Conservation (phyloP, 2,797 vertebrate species). For the Eidolon dupreanum region DNA sequence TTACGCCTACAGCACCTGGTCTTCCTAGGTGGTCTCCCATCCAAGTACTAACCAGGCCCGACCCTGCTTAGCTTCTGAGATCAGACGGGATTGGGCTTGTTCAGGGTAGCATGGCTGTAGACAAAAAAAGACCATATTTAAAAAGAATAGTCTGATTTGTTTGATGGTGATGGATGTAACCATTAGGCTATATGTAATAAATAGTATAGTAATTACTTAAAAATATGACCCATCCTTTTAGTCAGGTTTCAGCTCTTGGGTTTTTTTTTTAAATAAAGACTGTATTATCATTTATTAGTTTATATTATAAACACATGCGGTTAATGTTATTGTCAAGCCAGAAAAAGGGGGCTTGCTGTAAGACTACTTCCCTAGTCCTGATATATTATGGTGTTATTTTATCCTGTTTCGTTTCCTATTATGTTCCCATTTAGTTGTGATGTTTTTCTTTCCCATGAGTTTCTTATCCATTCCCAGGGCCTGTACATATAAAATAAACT, state of each 20-base stretch:
- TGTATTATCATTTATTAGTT: neutral
- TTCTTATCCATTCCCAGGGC: neutral
- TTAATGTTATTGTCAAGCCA: neutral
- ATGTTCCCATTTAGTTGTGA: neutral
- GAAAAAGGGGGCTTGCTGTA: neutral
- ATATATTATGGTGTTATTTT: neutral
- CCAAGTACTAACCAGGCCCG: no score
- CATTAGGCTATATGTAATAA: neutral
- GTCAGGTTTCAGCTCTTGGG: neutral
- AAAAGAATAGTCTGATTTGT: conserved; percentile 30
- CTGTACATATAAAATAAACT: neutral
- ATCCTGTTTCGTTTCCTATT: neutral
- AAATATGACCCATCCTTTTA: neutral
- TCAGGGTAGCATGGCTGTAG: no score
- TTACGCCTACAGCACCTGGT: no score
- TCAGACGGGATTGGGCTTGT: no score
- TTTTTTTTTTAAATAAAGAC: neutral
- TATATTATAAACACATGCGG: neutral
- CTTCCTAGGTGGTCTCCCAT: no score
- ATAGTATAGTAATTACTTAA: neutral
- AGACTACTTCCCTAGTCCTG: neutral
- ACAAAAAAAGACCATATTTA: neutral
- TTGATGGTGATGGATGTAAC: neutral
- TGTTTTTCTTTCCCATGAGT: neutral
- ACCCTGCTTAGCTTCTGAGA: no score